Evolutionary conservation across 2,797 vertebrate species (phyloP).

Genomic region (Manis pentadactyla): DNA sequence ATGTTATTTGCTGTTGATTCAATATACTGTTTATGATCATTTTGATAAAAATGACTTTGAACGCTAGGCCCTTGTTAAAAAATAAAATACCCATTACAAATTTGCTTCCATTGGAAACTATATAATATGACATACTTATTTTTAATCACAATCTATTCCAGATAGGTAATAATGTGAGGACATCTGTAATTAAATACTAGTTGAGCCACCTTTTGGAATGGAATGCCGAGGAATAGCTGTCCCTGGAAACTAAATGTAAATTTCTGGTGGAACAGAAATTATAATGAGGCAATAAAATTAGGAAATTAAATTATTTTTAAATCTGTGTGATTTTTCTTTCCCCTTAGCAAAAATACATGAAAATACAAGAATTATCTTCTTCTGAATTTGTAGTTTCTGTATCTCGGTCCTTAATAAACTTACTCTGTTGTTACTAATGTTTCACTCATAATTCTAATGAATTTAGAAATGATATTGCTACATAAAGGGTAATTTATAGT

Average conservation of each 20-base stretch:
- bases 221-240: conserved; percentile 50
- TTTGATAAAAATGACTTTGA: conserved; percentile 57
- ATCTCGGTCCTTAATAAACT: background rate
- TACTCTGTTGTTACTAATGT: background rate
- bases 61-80: conserved; percentile 4
- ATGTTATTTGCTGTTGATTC: conserved; percentile 56
- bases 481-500: background rate
- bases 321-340: conserved; percentile 70
- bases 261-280: conserved; percentile 63
- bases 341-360: conserved; percentile 31
- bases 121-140: background rate
- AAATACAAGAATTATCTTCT: conserved; percentile 39
- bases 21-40: conserved; percentile 57
- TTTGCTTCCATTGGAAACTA: conserved; percentile 52
- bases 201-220: conserved; percentile 20
- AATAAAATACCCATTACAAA: conserved; percentile 47
- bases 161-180: conserved; percentile 17
- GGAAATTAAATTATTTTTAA: conserved; percentile 68
- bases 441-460: conserved; percentile 36
- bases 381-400: conserved; percentile 25
- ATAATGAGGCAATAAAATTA: conserved; percentile 75
- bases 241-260: conserved; percentile 68
- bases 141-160: conserved; percentile 31
- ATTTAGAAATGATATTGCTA: background rate
- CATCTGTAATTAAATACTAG: conserved; percentile 27